Conservation (phyloP, 2,113 vertebrate species). For the Thamnophis sirtalis region DNA sequence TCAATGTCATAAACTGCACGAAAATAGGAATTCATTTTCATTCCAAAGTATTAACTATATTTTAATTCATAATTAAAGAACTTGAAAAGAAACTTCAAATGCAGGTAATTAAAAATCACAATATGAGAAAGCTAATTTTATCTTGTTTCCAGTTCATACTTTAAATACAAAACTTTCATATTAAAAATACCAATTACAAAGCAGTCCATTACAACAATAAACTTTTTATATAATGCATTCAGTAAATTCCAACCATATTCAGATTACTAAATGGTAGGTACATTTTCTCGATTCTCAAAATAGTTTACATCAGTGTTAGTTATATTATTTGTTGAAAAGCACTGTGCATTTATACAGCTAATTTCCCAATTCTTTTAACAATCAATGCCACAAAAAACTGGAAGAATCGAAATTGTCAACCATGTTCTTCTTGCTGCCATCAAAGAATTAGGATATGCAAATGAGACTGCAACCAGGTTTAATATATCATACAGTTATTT, state of each 20-base stretch:
- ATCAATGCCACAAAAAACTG: slow-evolving; percentile 36
- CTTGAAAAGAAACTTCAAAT: slow-evolving; percentile 27
- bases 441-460: slow-evolving; percentile 36
- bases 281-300: slow-evolving; percentile 51
- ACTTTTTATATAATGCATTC: slow-evolving; percentile 28
- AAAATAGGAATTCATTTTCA: slow-evolving; percentile 59
- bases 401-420: slow-evolving; percentile 6
- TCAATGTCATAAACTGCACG: slow-evolving; percentile 41
- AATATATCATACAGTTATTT: slow-evolving; percentile 45
- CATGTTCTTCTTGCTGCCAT: slow-evolving; percentile 23
- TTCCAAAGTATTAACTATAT: slow-evolving; percentile 41
- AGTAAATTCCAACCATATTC: slow-evolving; percentile 63
- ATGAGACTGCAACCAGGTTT: slow-evolving; percentile 42
- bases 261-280: slow-evolving; percentile 68
- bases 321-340: slow-evolving; percentile 32
- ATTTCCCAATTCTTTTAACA: not conserved
- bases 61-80: not conserved
- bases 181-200: slow-evolving; percentile 56
- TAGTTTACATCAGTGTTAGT: slow-evolving; percentile 29
- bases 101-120: slow-evolving; percentile 37
- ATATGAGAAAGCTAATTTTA: slow-evolving; percentile 6
- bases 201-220: slow-evolving; percentile 55
- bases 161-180: slow-evolving; percentile 50
- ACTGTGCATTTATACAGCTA: slow-evolving; percentile 27
- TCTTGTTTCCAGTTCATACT: not conserved